Percentiles rank a stretch among this genome's conserved stretches.
Conservation (phyloP, 2,113 vertebrate species). For the Ibidorhyncha struthersii region DNA sequence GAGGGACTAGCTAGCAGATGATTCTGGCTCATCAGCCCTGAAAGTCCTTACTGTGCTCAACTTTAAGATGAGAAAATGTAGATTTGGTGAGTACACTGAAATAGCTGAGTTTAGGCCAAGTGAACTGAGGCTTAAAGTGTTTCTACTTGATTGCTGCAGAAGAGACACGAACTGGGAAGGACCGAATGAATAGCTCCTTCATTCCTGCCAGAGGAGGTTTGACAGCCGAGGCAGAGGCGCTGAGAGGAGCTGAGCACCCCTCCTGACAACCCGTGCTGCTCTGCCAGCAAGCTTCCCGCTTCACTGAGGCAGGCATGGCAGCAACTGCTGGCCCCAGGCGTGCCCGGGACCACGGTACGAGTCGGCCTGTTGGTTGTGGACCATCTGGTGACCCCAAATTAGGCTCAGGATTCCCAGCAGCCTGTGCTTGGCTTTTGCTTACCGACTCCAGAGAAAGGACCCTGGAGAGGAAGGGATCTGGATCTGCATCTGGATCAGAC, state of each 20-base stretch:
- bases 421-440: background rate
- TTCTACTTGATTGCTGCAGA: background rate
- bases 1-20: background rate
- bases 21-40: background rate
- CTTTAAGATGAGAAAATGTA: background rate
- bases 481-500: background rate
- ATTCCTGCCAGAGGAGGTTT: background rate
- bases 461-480: background rate
- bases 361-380: accelerated
- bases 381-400: background rate
- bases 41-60: background rate
- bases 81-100: background rate
- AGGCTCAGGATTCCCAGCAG: background rate
- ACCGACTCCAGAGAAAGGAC: background rate
- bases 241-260: background rate
- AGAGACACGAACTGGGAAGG: background rate
- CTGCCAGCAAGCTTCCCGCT: background rate
- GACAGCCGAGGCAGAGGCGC: background rate
- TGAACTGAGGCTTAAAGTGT: background rate
- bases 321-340: background rate
- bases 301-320: background rate
- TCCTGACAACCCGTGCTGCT: background rate
- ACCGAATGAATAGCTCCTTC: background rate
- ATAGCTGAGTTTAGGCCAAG: background rate
- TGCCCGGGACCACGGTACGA: accelerated